phyloP scores from a whole-genome alignment of 1,140 invertebrate genomes.

The Brachionus rotundiformis region DNA sequence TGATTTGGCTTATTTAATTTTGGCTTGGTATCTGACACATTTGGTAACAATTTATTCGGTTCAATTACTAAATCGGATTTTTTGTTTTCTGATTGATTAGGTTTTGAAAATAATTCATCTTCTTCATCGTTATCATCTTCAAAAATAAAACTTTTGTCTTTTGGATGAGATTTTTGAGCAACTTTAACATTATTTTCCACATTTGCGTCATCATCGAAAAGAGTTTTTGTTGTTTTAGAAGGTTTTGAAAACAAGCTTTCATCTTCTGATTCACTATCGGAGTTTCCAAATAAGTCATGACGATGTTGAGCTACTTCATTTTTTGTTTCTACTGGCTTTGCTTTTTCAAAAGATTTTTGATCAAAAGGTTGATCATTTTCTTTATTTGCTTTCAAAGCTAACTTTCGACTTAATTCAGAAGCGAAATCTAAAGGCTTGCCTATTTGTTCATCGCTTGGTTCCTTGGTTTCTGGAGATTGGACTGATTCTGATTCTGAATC shows the following conservation, averaged over 20 bases:
- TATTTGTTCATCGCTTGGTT: background rate
- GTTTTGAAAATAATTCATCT: background rate
- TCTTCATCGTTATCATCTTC: background rate
- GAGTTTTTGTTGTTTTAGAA: background rate
- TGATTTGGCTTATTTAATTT: background rate
- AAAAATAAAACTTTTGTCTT: no score
- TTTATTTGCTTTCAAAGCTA: conserved; percentile 1
- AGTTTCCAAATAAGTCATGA: background rate
- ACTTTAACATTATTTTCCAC: no score
- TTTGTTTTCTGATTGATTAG: background rate
- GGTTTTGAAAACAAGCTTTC: background rate
- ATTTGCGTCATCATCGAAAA: background rate
- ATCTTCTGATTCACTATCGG: background rate
- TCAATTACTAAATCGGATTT: background rate
- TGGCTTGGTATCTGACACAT: background rate
- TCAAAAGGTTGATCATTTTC: background rate
- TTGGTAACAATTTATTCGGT: background rate
- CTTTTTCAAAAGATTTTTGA: background rate
- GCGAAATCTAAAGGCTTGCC: conserved; percentile 25
- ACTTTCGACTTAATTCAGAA: conserved; percentile 16
- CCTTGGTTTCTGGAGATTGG: background rate
- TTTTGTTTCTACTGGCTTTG: background rate
- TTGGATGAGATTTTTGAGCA: no score
- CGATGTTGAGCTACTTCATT: background rate
- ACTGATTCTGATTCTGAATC: background rate